Conservation (phyloP, 2,113 vertebrate genomes). For the Hippoglossus stenolepis region DNA sequence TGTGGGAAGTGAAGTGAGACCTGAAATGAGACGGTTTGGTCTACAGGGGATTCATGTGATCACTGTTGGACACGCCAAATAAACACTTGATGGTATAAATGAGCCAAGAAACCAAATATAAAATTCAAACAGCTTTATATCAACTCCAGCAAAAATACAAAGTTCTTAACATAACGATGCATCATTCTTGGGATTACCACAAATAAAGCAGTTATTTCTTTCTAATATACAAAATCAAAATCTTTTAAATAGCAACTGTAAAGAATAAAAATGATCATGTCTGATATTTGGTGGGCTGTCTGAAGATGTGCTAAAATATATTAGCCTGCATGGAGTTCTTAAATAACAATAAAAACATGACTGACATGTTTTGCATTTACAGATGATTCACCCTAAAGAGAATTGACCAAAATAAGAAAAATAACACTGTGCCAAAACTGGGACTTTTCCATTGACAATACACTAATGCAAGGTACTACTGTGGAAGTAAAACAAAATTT, state of each 20-base stretch:
- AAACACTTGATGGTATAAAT: background rate
- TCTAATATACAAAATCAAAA: constrained; percentile 81
- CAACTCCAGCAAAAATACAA: constrained; percentile 82
- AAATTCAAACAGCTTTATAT: constrained; percentile 82
- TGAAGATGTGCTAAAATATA: constrained; percentile 55
- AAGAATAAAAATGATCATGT: constrained; percentile 82
- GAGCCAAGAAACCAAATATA: constrained; percentile 44
- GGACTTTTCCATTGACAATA: constrained; percentile 45
- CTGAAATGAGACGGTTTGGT: too few relatives aligned
- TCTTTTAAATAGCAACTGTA: constrained; percentile 81
- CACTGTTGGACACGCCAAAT: background rate
- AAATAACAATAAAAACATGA: constrained; percentile 80
- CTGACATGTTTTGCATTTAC: constrained; percentile 69
- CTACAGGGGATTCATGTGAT: too few relatives aligned
- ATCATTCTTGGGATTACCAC: constrained; percentile 77
- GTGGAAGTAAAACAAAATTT: constrained; percentile 58
- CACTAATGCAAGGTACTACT: constrained; percentile 54
- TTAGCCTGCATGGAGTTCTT: constrained; percentile 65
- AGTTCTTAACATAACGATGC: constrained; percentile 74
- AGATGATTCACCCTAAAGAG: constrained; percentile 56
- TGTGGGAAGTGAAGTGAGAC: too few relatives aligned
- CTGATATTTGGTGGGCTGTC: constrained; percentile 78
- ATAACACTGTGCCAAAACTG: constrained; percentile 74
- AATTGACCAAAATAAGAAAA: constrained; percentile 38
- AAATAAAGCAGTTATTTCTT: constrained; percentile 82